Conservation (phyloP, 2,113 vertebrate species). For the Dendrocopos noguchii region DNA sequence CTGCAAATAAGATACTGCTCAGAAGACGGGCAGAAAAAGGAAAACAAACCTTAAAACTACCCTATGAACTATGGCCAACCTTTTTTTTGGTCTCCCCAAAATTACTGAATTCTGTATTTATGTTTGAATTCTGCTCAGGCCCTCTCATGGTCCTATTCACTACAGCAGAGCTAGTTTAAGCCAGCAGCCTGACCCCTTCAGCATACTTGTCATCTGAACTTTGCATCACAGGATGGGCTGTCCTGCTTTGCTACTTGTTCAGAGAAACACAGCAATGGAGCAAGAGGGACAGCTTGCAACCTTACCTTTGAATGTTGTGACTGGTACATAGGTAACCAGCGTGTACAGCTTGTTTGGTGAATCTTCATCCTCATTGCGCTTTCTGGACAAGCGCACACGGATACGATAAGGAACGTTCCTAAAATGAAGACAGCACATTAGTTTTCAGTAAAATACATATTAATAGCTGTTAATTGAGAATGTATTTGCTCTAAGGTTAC, state of each 20-base stretch:
- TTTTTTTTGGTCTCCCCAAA: background rate
- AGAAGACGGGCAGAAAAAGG: background rate
- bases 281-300: background rate
- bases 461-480: background rate
- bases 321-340: conserved; percentile 93
- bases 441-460: background rate
- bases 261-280: rapidly evolving
- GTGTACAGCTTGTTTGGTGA: conserved; percentile 97
- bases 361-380: conserved; percentile 96
- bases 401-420: conserved; percentile 96
- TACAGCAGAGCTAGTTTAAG: background rate
- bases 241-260: background rate
- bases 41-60: background rate
- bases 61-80: rapidly evolving
- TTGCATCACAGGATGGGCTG: background rate
- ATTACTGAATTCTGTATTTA: background rate
- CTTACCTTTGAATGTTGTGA: conserved; percentile 94
- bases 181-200: background rate
- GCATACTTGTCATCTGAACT: background rate
- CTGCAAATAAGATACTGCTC: background rate
- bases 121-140: background rate
- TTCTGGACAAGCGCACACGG: conserved; percentile 92
- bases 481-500: background rate
- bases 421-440: background rate
- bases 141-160: background rate